These are phyloP conservation scores for Psittacula cyanocephala DNA, from an alignment of 2,113 vertebrate species.

Conservation along the genomic window DNA sequence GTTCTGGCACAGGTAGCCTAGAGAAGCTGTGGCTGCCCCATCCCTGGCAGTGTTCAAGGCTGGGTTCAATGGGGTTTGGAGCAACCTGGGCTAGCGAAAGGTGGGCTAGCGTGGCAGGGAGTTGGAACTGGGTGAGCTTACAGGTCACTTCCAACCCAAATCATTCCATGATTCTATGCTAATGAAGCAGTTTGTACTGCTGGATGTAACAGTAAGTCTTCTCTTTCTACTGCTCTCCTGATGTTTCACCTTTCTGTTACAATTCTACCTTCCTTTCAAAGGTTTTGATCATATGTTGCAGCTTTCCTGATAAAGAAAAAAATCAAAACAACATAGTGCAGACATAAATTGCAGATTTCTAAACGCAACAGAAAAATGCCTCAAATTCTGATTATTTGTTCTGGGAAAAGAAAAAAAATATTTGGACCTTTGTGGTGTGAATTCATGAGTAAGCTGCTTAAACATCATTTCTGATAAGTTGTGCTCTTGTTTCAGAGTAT, in stretches of 20 bases:
- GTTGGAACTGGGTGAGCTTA: background rate
- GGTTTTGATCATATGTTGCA: background rate
- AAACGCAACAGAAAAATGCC: background rate
- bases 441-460: background rate
- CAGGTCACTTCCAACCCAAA: background rate
- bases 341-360: background rate
- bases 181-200: background rate
- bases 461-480: conserved; percentile 35
- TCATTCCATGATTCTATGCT: background rate
- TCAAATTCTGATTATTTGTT: background rate
- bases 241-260: background rate
- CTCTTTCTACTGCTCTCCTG: background rate
- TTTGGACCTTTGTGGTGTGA: background rate
- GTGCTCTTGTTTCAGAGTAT: conserved; percentile 83
- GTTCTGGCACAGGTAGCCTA: background rate
- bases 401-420: background rate
- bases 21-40: background rate
- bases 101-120: no score
- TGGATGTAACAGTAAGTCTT: background rate
- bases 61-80: background rate
- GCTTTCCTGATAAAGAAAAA: background rate
- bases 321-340: background rate
- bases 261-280: background rate
- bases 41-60: background rate
- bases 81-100: background rate